Evolutionary conservation across 2,888 invertebrate species (phyloP), one percentile per base, ranked within the genome.

Genomic region (Epinotia bilunana): DNA sequence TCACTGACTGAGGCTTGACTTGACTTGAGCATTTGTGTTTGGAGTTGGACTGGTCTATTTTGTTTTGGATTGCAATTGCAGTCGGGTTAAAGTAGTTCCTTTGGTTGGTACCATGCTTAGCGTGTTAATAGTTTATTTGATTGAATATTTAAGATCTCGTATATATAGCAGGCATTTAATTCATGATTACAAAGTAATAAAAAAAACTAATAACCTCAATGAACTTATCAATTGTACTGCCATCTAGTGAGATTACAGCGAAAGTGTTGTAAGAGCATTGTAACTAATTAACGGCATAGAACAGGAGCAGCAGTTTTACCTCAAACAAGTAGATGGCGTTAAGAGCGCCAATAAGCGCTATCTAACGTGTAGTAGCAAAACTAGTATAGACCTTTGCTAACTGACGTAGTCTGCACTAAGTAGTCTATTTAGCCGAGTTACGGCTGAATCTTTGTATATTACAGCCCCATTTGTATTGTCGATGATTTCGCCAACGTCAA

Each of bases 1-100:
- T 84, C 86, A 87, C 84, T 85, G 87, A 88, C 86, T 87, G 81
- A 82, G n/a, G 53, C 49, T 49, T 49, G 13, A 46, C 43, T n/a
- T n/a, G n/a, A n/a, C n/a, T 49, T 49, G 49, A 49, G 16, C 49
- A 16, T 53, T 53, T n/a, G 7, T 39, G n/a, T n/a, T 53, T n/a
- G 53, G 53, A 53, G 60, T 58, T 64, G 39, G 57, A 70, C 69
- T 74, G 55, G 72, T 67, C 57, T 71, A 72, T 72, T 75, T 53
- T 72, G 71, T 61, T 72, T 75, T 75, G 65, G 72, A 33, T 72
- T 67, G 71, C 61, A 67, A 61, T 64, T 72, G 53, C 23, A 43
- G 20, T 71, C 28, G 70, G 23, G 33, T 13, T 49, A 49, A 49
- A 49, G 3, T 20, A 49, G 16, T 49, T 49, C 16, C 53, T 53